Conservation (phyloP, 2,888 invertebrate species). For the Thera obeliscata region DNA sequence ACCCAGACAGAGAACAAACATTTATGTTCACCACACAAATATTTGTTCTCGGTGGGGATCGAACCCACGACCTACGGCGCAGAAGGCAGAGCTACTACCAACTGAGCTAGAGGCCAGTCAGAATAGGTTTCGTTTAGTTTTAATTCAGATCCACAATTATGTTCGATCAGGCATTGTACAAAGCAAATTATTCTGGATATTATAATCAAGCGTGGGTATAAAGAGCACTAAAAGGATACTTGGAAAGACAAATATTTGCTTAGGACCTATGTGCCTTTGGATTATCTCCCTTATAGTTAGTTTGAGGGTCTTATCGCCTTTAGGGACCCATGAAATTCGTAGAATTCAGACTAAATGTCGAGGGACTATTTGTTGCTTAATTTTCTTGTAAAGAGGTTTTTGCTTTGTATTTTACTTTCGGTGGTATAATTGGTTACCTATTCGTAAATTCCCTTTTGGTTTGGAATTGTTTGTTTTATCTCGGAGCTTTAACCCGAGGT, state of each 20-base stretch:
- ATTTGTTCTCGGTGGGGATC: too few species aligned
- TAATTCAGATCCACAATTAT: neutral
- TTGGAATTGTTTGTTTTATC: neutral
- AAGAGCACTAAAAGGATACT: constrained; percentile 46
- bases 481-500: too few species aligned
- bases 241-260: constrained; percentile 54
- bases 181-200: constrained; percentile 43
- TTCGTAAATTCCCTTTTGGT: neutral
- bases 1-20: too few species aligned
- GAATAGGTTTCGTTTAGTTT: neutral
- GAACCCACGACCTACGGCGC: too few species aligned
- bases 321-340: constrained; percentile 36
- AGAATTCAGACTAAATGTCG: constrained; percentile 34
- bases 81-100: too few species aligned
- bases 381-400: constrained; percentile 12
- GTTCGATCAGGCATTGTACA: constrained; percentile 4
- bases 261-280: constrained; percentile 44
- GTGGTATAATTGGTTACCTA: constrained; percentile 1
- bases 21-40: too few species aligned
- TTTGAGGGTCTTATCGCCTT: constrained; percentile 41
- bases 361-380: constrained; percentile 34
- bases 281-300: constrained; percentile 48
- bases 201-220: constrained; percentile 43
- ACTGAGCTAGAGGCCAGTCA: too few species aligned
- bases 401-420: neutral